phyloP scores from a whole-genome alignment of 2,113 vertebrate genomes.

The Oenanthe melanoleuca region DNA sequence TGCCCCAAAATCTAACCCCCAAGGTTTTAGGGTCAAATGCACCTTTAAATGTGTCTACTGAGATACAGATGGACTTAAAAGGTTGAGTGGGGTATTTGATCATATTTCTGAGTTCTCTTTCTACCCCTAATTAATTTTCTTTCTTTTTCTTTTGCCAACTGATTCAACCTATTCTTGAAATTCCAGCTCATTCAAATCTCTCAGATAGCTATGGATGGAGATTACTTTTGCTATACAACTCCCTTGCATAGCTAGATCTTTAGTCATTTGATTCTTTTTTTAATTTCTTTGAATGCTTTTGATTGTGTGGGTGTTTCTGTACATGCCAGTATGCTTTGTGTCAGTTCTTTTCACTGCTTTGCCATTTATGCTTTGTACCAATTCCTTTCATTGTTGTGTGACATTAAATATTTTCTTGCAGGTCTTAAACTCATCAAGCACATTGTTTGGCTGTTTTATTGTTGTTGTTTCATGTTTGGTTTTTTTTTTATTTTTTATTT shows the following conservation, averaged over 20 bases:
- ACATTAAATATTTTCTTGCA: slow-evolving; percentile 46
- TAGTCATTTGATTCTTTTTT: slow-evolving; percentile 28
- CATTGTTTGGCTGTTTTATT: not conserved
- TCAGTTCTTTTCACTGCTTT: slow-evolving; percentile 61
- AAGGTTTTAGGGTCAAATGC: not conserved
- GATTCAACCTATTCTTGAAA: slow-evolving; percentile 17
- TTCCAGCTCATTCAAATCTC: slow-evolving; percentile 11
- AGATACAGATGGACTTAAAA: not conserved
- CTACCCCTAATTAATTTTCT: not conserved
- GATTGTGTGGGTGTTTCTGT: slow-evolving; percentile 59
- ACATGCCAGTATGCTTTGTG: slow-evolving; percentile 61
- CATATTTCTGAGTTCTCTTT: not conserved
- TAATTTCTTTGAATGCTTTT: slow-evolving; percentile 43
- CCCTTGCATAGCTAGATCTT: slow-evolving; percentile 23
- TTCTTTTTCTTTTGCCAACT: not conserved
- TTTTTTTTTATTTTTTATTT: not conserved
- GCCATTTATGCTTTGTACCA: slow-evolving; percentile 42
- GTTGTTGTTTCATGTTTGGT: not conserved
- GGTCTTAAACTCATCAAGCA: slow-evolving; percentile 34
- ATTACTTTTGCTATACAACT: slow-evolving; percentile 34
- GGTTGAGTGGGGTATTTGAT: not conserved
- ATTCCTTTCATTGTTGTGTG: slow-evolving; percentile 29
- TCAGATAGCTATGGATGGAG: not conserved
- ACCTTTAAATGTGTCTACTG: not conserved
- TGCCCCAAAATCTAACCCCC: not conserved